A percentile compares a stretch with the other conserved stretches of the same genome.
Evolutionary conservation across 2,113 vertebrate genomes (phyloP).

Genomic region (Acanthisitta chloris): DNA sequence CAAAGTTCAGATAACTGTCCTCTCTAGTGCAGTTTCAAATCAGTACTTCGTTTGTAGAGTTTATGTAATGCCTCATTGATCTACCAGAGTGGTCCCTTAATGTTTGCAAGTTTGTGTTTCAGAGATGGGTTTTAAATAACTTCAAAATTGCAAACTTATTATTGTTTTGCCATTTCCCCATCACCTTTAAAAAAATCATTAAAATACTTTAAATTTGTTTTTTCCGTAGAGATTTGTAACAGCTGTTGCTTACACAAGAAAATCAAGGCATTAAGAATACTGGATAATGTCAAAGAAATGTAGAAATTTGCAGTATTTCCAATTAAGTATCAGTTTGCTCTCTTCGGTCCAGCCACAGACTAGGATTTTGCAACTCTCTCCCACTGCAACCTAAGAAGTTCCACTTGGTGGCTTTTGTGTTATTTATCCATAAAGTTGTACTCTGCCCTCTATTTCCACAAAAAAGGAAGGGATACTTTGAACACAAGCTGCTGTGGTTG

Average conservation of each 20-base stretch:
- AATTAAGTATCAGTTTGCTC: neutral
- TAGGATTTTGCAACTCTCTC: neutral
- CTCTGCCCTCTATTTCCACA: neutral
- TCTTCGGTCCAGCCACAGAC: neutral
- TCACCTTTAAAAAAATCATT: neutral
- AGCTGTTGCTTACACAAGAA: neutral
- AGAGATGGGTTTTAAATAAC: neutral
- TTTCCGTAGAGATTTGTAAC: neutral
- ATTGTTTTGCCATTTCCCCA: neutral
- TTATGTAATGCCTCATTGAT: neutral
- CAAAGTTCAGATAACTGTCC: neutral
- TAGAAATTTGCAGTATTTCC: neutral
- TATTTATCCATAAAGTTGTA: neutral
- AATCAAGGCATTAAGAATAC: neutral
- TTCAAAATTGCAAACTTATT: neutral
- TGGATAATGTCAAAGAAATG: neutral
- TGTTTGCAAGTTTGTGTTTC: neutral
- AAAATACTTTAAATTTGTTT: neutral
- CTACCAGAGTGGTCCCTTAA: neutral
- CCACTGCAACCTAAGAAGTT: neutral
- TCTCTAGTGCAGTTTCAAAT: neutral
- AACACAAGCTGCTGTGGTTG: neutral
- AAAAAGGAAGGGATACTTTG: neutral
- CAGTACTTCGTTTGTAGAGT: neutral
- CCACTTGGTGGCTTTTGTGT: neutral